A percentile compares a stretch with the other conserved stretches of the same genome.
Evolutionary conservation across 1,140 invertebrate species (phyloP).

Genomic region (Fopius arisanus): DNA sequence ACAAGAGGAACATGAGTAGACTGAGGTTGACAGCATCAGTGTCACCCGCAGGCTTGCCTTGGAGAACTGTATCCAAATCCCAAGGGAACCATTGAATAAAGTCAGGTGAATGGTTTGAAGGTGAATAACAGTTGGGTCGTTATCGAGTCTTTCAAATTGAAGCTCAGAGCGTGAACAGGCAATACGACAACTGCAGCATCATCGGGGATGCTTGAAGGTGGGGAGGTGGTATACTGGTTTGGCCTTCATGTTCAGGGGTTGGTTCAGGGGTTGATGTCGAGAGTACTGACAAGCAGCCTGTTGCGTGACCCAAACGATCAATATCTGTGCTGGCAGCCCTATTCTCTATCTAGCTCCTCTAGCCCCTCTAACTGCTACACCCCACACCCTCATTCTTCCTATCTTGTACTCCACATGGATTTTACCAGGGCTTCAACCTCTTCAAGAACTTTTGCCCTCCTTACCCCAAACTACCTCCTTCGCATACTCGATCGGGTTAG

Average conservation of each 20-base stretch:
- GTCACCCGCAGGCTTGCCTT: no score
- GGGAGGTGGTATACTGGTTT: not conserved
- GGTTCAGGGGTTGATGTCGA: constrained; percentile 28
- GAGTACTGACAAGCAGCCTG: constrained; percentile 53
- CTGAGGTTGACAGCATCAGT: no score
- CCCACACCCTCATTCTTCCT: not conserved
- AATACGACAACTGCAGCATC: not conserved
- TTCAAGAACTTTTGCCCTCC: constrained; percentile 1
- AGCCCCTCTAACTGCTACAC: not conserved
- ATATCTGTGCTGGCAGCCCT: constrained; percentile 46
- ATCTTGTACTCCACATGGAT: constrained; percentile 16
- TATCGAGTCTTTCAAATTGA: not conserved
- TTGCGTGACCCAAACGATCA: constrained; percentile 54
- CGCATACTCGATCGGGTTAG: not conserved
- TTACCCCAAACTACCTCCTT: not conserved
- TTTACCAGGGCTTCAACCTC: constrained; percentile 8
- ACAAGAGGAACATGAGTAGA: no score
- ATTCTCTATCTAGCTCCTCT: constrained; percentile 33
- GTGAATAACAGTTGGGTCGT: not conserved
- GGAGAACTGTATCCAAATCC: no score
- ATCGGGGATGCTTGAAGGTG: not conserved
- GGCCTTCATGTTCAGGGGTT: constrained; percentile 25
- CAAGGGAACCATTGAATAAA: no score
- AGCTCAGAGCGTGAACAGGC: not conserved
- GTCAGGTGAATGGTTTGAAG: not conserved